Conservation (phyloP, 2,113 vertebrate species). For the Trochalopteron elliotii region DNA sequence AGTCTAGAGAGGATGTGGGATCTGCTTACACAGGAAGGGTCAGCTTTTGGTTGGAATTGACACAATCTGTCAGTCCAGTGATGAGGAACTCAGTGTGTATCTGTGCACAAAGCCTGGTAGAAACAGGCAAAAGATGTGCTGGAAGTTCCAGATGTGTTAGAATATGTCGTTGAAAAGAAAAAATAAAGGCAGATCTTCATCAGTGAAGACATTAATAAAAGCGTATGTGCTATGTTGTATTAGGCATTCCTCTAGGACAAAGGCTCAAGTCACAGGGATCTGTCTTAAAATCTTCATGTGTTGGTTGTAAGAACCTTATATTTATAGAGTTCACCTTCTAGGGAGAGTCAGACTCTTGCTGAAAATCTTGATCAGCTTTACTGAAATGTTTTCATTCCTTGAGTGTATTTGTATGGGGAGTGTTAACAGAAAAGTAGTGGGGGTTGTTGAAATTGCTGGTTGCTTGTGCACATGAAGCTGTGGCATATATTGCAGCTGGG, state of each 20-base stretch:
- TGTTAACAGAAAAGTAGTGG: neutral
- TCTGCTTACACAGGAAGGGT: neutral
- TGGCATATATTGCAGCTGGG: neutral
- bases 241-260: neutral
- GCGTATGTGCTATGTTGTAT: neutral
- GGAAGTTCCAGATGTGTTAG: neutral
- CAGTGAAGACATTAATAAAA: too few relatives aligned
- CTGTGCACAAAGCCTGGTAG: neutral
- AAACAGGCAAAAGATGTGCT: neutral
- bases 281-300: neutral
- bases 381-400: neutral
- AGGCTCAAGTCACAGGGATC: neutral
- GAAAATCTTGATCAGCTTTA: neutral
- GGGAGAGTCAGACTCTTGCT: neutral
- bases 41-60: neutral
- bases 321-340: neutral
- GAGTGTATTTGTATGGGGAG: neutral
- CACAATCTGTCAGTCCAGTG: too few relatives aligned
- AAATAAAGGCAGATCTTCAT: neutral
- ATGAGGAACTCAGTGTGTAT: neutral
- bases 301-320: neutral
- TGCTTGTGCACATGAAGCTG: neutral
- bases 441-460: neutral
- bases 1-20: too few relatives aligned
- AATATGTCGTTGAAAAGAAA: neutral